phyloP scores from a whole-genome alignment of 2,113 vertebrate genomes.

The Pantherophis guttatus region DNA sequence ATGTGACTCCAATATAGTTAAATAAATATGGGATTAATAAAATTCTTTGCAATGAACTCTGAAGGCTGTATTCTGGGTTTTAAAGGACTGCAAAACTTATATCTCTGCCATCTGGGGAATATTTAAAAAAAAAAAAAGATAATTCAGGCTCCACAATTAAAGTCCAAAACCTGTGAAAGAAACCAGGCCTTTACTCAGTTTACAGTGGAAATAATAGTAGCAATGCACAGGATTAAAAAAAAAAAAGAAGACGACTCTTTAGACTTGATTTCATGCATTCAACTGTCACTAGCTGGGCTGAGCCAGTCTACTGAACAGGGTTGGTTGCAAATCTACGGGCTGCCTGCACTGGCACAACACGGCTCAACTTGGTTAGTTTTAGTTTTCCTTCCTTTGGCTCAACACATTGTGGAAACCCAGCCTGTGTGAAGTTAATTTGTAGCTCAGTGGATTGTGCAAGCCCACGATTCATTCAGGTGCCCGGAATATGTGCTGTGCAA shows the following conservation, averaged over 20 bases:
- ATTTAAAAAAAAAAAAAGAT: neutral
- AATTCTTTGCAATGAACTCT: neutral
- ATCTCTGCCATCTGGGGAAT: neutral
- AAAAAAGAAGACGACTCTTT: no score
- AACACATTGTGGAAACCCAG: neutral
- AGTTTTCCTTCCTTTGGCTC: neutral
- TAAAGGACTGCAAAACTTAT: neutral
- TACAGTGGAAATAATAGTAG: neutral
- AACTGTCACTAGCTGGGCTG: neutral
- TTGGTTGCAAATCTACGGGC: neutral
- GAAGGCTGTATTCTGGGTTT: neutral
- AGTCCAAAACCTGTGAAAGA: neutral
- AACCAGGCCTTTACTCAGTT: no score
- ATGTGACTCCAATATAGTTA: neutral
- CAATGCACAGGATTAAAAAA: neutral
- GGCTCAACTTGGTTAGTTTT: neutral
- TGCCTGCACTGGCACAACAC: neutral
- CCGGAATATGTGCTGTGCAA: neutral
- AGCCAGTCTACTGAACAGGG: neutral
- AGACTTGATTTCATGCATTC: neutral
- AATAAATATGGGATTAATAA: neutral
- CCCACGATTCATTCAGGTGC: neutral
- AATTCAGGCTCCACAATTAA: neutral
- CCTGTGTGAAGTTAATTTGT: neutral
- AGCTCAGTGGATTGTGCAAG: neutral